A percentile compares a stretch with the other conserved stretches of the same genome.
phyloP scores from a whole-genome alignment of 2,113 vertebrate species.

The Tachysurus fulvidraco region DNA sequence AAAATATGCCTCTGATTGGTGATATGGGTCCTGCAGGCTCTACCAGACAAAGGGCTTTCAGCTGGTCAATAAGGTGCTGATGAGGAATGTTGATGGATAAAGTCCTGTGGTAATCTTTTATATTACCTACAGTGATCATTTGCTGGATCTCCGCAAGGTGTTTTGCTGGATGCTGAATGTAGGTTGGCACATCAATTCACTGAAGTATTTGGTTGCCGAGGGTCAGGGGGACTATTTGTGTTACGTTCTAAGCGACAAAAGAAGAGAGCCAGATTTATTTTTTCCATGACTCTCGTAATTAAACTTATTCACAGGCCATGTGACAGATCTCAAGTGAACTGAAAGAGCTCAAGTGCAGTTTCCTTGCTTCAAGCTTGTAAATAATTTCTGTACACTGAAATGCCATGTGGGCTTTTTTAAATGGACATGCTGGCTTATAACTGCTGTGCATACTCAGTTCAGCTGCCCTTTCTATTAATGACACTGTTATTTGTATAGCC shows the following conservation, averaged over 20 bases:
- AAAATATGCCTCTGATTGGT: too few relatives aligned
- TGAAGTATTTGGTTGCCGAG: neutral
- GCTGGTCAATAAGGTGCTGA: neutral
- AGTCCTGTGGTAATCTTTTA: neutral
- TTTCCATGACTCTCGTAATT: neutral
- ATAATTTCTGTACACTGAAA: neutral
- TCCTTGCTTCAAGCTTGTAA: neutral
- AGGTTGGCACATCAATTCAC: neutral
- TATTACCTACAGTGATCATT: neutral
- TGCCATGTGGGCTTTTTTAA: neutral
- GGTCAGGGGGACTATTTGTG: neutral
- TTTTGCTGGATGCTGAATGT: neutral
- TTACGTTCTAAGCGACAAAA: neutral
- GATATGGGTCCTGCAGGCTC: too few relatives aligned
- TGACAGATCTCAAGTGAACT: neutral
- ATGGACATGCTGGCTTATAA: too few relatives aligned
- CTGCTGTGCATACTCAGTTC: too few relatives aligned
- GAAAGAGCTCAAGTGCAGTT: neutral
- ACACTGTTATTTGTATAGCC: too few relatives aligned
- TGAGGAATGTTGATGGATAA: constrained; percentile 3
- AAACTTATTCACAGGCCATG: neutral
- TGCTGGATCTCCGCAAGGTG: neutral
- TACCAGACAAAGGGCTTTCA: neutral
- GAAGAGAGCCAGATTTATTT: neutral
- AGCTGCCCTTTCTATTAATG: too few relatives aligned